Conservation (phyloP, 1,140 invertebrate species). For the Schlechtendalia chinensis region DNA sequence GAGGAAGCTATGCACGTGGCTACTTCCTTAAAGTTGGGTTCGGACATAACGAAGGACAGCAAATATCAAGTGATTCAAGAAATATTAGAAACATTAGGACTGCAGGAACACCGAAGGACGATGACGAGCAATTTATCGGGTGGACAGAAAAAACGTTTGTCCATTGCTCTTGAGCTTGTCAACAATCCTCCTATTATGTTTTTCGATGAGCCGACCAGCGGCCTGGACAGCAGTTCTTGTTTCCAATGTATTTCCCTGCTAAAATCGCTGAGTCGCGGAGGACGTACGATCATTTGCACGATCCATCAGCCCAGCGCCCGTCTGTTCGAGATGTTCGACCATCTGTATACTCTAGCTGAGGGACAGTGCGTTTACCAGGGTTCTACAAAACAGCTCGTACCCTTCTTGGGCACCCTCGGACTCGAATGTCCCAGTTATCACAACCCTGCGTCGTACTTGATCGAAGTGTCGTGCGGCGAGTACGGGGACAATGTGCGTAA, state of each 20-base stretch:
- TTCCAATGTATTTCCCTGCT: slow-evolving; percentile 81
- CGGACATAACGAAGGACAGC: slow-evolving; percentile 66
- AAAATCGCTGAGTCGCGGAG: slow-evolving; percentile 79
- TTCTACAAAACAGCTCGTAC: slow-evolving; percentile 68
- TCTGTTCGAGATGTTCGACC: slow-evolving; percentile 94
- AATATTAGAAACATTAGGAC: slow-evolving; percentile 83
- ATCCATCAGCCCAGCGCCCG: slow-evolving; percentile 95
- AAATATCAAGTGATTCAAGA: slow-evolving; percentile 87
- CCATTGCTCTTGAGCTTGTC: slow-evolving; percentile 92
- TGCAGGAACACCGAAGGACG: slow-evolving; percentile 82
- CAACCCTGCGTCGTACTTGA: slow-evolving; percentile 93
- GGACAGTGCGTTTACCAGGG: slow-evolving; percentile 90
- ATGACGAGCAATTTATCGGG: slow-evolving; percentile 89
- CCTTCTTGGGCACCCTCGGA: slow-evolving; percentile 76
- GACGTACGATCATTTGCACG: slow-evolving; percentile 88
- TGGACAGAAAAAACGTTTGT: slow-evolving; percentile 92
- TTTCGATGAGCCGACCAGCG: slow-evolving; percentile 96
- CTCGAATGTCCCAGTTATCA: slow-evolving; percentile 88
- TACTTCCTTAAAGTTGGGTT: slow-evolving; percentile 82
- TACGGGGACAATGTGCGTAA: slow-evolving; percentile 87
- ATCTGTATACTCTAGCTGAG: slow-evolving; percentile 81
- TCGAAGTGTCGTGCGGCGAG: slow-evolving; percentile 92
- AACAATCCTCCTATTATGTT: slow-evolving; percentile 97
- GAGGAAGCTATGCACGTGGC: slow-evolving; percentile 92
- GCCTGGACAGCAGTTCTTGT: slow-evolving; percentile 86